Base-by-base conservation (phyloP, 92 coral and sea anemone species). In the Umimayanthus kanabou region DNA sequence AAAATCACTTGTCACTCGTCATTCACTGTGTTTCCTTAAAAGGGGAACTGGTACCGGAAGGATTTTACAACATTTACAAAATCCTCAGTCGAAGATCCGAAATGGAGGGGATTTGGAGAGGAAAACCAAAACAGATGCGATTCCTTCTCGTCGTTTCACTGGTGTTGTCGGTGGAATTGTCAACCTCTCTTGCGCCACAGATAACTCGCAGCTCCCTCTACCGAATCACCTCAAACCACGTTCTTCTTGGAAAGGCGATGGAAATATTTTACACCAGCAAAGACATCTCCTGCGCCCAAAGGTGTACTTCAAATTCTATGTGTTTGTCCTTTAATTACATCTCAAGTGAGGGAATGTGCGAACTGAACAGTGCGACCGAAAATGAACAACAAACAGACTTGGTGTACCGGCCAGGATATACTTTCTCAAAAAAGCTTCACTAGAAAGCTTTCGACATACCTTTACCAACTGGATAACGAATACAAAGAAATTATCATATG, bases 301-400 rank as follows among this genome's bases (percentile, higher is more conserved):
- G 26, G 25, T 83, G 87, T 4, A 69, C 77, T 45, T 69, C 87
- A 16, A 71, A 30, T 0, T 45, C 78, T 29, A 1, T 28, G 7
- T 83, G 87, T 47, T 71, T 83, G 26, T 83, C 87, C 0, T 83
- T 83, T 23, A 83, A 83, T 73, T 83, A 45, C 74, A 15, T 13
- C 25, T 43, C 78, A 15, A 70, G 49, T 50, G 67, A 83, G 87
- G 78, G 87, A 83, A 42, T 83, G 43, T 83, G 87, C 33, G 78
- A 83, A 72, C 87, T 83, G 37, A 69, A 83, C 67, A 83, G 87
- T 83, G 78, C 20, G 11, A 58, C 47, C 23, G 87, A 83, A 70
- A 69, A 71, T 22, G 87, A 45, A 45, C 40, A 45, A 0, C 40
- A 71, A 47, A 25, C 87, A 29, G 45, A 69, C 42, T 57, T 83